Conservation (phyloP, 2,888 invertebrate genomes). For the Pammene aurita region DNA sequence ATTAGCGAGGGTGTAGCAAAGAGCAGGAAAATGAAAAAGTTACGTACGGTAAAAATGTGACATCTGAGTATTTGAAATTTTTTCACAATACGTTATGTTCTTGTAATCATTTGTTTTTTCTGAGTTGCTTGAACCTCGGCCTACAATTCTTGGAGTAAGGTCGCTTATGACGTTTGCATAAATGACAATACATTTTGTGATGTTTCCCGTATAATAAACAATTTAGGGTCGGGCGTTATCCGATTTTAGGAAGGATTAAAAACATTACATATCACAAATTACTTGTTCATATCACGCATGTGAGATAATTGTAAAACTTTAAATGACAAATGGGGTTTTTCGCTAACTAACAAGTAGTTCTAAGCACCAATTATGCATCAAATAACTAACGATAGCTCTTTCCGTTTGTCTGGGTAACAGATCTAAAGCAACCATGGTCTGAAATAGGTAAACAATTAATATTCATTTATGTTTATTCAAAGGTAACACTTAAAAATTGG, state of each 20-base stretch:
- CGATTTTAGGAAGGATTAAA: conserved; percentile 32
- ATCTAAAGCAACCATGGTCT: too few species aligned
- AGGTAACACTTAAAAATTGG: too few species aligned
- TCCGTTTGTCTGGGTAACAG: too few species aligned
- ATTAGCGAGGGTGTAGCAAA: conserved; percentile 36
- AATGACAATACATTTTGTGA: conserved; percentile 4
- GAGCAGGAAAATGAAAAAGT: conserved; percentile 11
- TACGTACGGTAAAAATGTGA: neutral
- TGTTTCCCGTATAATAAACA: conserved; percentile 33
- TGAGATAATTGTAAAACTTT: conserved; percentile 6
- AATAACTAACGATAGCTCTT: too few species aligned
- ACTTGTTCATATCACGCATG: conserved; percentile 5
- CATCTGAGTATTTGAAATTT: neutral
- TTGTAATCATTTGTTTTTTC: neutral
- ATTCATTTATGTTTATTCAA: too few species aligned
- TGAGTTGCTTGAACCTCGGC: neutral
- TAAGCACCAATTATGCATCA: neutral
- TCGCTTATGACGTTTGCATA: conserved; percentile 3
- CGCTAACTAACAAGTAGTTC: neutral
- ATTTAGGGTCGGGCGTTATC: conserved; percentile 27
- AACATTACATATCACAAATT: conserved; percentile 25
- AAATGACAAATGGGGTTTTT: neutral
- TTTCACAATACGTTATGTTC: neutral
- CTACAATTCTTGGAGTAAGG: neutral
- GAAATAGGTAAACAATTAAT: too few species aligned